Base-by-base conservation (phyloP, 1,140 invertebrate species). In the Euwallacea similis region DNA sequence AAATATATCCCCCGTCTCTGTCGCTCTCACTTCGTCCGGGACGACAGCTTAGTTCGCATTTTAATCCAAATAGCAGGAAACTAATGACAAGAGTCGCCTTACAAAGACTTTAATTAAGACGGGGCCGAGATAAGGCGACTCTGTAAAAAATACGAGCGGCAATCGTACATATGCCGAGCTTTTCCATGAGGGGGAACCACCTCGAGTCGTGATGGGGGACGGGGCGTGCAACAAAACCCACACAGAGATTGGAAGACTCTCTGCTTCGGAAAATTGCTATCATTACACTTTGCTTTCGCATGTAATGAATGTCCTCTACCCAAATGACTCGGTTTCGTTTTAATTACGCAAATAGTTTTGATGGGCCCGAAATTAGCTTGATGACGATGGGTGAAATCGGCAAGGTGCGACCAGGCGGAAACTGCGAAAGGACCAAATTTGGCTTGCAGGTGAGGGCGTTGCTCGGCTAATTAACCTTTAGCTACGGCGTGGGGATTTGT, bases 161-260 rank as follows among this genome's bases (percentile, higher is more conserved):
- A 69, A 69, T 69, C 67, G 61, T 69, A 69, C 67, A 69, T 69
- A 69, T 69, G 67, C 67, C 67, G 56, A 42, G 53, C 50, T 66
- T 55, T 42, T 13, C 55, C 16, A 65, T 43, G 44, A 64, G 55
- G 44, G 56, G 66, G 66, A 56, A 56, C n/a, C 54, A 15, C n/a
- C 16, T 56, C 8, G 11, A 10, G 6, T 13, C 9, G 46, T 3
- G 9, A 21, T 56, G 8, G 16, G 54, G 16, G 54, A 56, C 2
- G 16, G 53, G 42, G 8, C 73, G 75, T 74, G 76, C 71, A 77
- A 68, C 73, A 76, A 75, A 76, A 76, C 71, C 71, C 64, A 68
- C 59, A 68, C 59, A 61, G 61, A 61, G 65, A 68, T 68, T 68
- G 50, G 56, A 61, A 68, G 66, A 68, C 69, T 61, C 69, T 58